phyloP scores from a whole-genome alignment of 2,113 vertebrate species.

The Periophthalmus modestus region DNA sequence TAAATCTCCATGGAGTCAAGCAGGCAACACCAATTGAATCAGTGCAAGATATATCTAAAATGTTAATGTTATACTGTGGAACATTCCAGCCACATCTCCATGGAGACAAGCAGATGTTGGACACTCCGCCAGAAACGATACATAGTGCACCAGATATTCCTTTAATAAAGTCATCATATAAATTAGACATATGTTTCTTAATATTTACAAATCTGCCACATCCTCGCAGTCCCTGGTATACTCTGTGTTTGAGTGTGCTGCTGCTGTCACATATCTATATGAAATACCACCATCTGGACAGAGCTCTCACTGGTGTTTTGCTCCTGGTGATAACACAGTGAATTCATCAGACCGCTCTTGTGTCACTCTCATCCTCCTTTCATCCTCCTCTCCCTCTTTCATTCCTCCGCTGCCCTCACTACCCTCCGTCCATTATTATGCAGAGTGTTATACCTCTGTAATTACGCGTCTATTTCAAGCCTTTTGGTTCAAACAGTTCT shows the following conservation, averaged over 20 bases:
- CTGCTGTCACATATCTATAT: conserved; percentile 14
- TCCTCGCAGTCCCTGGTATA: neutral
- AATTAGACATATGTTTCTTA: neutral
- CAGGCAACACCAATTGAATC: too few relatives aligned
- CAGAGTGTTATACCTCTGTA: conserved; percentile 42
- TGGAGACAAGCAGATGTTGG: too few relatives aligned
- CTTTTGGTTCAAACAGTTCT: conserved; percentile 39
- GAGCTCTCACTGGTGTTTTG: conserved; percentile 11
- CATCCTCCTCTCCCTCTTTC: conserved; percentile 15
- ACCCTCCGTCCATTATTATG: conserved; percentile 31
- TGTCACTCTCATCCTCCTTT: neutral
- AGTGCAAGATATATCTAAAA: too few relatives aligned
- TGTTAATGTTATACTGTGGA: too few relatives aligned
- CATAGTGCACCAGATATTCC: too few relatives aligned
- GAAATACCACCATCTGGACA: conserved; percentile 18
- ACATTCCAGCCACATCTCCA: too few relatives aligned
- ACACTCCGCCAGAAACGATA: too few relatives aligned
- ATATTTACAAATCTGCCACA: neutral
- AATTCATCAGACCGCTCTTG: conserved; percentile 20
- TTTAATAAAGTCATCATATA: neutral
- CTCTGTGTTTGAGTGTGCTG: conserved; percentile 2
- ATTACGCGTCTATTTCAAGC: conserved; percentile 58
- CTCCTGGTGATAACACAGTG: conserved; percentile 17
- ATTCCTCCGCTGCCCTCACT: conserved; percentile 15
- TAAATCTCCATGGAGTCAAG: too few relatives aligned